These are phyloP conservation scores for Pangasianodon gigas DNA, from an alignment of 2,113 vertebrate species.

Conservation along the genomic window DNA sequence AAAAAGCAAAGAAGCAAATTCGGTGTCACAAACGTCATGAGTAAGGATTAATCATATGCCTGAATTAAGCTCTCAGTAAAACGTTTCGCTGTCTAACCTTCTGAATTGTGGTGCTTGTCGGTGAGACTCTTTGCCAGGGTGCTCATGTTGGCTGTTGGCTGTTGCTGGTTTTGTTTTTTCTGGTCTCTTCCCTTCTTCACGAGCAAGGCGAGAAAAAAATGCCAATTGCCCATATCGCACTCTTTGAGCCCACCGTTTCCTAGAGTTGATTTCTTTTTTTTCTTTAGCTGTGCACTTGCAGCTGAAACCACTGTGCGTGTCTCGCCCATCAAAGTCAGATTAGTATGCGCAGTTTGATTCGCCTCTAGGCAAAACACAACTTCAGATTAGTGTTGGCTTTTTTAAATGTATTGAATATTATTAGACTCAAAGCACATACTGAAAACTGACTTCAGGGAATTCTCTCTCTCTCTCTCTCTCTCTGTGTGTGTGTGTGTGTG, in stretches of 20 bases:
- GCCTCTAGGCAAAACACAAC: not conserved
- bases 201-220: not conserved
- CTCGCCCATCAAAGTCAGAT: not conserved
- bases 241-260: not conserved
- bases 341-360: not conserved
- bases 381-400: not conserved
- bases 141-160: not conserved
- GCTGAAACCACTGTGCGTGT: not conserved
- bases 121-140: not conserved
- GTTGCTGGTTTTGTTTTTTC: not conserved
- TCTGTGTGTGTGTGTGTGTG: slow-evolving; percentile 6
- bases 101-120: not conserved
- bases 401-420: not conserved
- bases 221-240: not conserved
- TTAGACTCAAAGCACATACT: not conserved
- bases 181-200: not conserved
- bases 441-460: not conserved
- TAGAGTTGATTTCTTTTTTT: not conserved
- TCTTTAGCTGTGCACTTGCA: not conserved
- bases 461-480: not conserved
- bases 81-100: not conserved
- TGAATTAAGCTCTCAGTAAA: not conserved
- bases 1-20: not conserved
- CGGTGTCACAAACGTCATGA: not conserved
- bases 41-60: not conserved